These are phyloP conservation scores for Alauda arvensis DNA, from an alignment of 2,797 vertebrate species.

Conservation along the genomic window DNA sequence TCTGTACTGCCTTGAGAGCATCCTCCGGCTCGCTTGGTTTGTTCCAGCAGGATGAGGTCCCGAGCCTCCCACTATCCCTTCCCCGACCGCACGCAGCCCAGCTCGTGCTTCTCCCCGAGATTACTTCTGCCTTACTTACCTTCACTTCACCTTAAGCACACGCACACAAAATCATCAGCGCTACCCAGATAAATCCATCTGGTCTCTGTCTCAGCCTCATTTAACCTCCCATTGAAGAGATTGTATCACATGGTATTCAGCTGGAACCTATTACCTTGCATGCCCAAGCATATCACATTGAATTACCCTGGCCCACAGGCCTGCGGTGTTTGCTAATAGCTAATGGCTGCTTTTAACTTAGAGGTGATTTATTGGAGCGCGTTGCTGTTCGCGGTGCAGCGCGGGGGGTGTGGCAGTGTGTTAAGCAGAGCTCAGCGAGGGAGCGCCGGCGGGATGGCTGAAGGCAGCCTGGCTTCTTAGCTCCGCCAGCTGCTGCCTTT, in stretches of 20 bases:
- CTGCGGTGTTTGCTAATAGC: conserved; percentile 21
- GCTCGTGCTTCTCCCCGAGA: not conserved
- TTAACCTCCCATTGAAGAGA: conserved; percentile 49
- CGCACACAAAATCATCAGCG: not conserved
- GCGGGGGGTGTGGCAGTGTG: not conserved
- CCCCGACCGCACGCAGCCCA: not conserved
- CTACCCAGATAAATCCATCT: conserved; percentile 57
- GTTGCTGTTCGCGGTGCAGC: not conserved
- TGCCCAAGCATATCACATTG: conserved; percentile 63
- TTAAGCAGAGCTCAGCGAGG: not conserved
- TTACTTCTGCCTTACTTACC: conserved; percentile 32
- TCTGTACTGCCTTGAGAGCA: not conserved
- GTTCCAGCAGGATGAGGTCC: not conserved
- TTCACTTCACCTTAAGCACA: conserved; percentile 39
- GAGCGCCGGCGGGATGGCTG: fast-evolving
- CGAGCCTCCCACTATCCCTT: not conserved
- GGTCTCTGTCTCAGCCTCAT: conserved; percentile 62
- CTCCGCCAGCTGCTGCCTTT: not conserved
- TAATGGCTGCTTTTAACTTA: conserved; percentile 31
- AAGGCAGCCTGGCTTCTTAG: not conserved
- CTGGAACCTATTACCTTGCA: conserved; percentile 60
- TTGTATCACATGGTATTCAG: conserved; percentile 39
- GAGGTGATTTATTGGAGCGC: conserved; percentile 33
- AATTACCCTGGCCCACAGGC: conserved; percentile 52
- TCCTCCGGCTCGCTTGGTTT: not conserved